Conservation (phyloP, 2,113 vertebrate genomes). For the Chloropsis cyanopogon region DNA sequence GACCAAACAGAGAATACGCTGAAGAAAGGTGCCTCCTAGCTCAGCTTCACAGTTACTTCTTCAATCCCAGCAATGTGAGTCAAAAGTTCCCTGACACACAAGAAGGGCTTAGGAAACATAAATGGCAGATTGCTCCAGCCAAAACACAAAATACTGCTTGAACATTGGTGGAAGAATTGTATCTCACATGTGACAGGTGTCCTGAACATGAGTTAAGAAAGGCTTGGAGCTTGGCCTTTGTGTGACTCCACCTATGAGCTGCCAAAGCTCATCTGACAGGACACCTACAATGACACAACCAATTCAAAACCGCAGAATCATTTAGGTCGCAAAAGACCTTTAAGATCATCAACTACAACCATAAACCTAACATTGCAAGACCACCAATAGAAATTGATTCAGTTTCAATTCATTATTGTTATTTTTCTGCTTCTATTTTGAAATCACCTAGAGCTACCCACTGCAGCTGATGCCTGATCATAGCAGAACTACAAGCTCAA, state of each 20-base stretch:
- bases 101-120: neutral
- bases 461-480: neutral
- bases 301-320: neutral
- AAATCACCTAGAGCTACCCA: neutral
- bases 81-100: neutral
- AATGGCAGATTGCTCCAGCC: neutral
- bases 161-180: neutral
- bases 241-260: neutral
- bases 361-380: neutral
- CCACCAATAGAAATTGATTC: neutral
- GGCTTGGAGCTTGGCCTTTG: neutral
- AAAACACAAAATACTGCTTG: neutral
- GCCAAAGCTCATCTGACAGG: neutral
- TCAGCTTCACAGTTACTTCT: neutral
- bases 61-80: accelerated
- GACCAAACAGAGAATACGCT: neutral
- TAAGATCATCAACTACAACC: neutral
- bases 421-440: neutral
- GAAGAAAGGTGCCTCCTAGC: neutral
- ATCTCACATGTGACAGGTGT: neutral
- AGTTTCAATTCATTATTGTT: neutral
- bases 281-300: neutral
- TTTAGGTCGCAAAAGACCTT: neutral
- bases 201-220: neutral
- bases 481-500: neutral